phyloP scores from a whole-genome alignment of 1,140 invertebrate genomes.

The Danaus melanippus region DNA sequence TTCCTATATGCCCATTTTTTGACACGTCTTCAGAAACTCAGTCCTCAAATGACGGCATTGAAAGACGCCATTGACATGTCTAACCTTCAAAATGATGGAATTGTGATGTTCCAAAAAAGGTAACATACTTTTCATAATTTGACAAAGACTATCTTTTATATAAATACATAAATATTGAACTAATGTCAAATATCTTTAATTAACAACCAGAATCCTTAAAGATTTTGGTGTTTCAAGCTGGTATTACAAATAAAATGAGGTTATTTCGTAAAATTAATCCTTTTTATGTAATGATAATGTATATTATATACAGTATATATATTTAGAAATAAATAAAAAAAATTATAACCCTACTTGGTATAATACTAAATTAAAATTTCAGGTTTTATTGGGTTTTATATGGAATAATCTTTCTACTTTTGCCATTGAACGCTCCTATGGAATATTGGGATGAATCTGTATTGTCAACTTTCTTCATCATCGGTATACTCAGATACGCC shows the following conservation, averaged over 20 bases:
- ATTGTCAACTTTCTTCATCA: constrained; percentile 73
- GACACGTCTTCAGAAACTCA: constrained; percentile 78
- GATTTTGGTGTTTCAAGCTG: too few species aligned
- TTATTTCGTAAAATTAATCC: too few species aligned
- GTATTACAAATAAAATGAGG: too few species aligned
- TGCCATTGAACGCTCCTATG: constrained; percentile 82
- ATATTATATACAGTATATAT: too few species aligned
- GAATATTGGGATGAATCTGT: constrained; percentile 83
- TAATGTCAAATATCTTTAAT: too few species aligned
- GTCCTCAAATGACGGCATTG: constrained; percentile 79
- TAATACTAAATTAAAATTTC: constrained; percentile 25
- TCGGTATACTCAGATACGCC: constrained; percentile 78
- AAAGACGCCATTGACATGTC: constrained; percentile 85
- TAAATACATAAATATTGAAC: too few species aligned
- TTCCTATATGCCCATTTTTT: constrained; percentile 90
- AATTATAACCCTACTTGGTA: too few species aligned
- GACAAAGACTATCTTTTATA: constrained; percentile 2
- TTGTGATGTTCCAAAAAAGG: constrained; percentile 85
- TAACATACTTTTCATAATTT: constrained; percentile 19
- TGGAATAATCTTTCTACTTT: constrained; percentile 75
- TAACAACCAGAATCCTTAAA: too few species aligned
- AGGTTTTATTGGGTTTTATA: constrained; percentile 83
- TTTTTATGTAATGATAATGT: too few species aligned
- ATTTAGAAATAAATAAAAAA: too few species aligned
- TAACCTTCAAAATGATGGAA: constrained; percentile 87